Evolutionary conservation across 1,140 invertebrate species (phyloP), one percentile per base, ranked within the genome.

Genomic region (Bombyx mandarina): DNA sequence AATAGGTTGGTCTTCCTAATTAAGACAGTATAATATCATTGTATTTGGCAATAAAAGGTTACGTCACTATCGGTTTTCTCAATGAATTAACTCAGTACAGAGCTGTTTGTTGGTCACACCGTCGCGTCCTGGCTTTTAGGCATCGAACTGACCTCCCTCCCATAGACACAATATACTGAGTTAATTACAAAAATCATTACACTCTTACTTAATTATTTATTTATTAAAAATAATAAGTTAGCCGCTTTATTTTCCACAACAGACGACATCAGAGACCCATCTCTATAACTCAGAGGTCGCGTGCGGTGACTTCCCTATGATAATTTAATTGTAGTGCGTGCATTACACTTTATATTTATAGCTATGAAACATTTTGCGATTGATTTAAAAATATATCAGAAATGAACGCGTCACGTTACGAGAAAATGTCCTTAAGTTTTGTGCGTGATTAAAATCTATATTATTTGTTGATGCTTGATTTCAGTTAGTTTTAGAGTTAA

Each of bases 321-420:
- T 80, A 80, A 77, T 80, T 80, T 80, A 80, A 80, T 80, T 80
- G 77, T 78, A 66, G 71, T 80, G 77, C 75, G 75, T 80, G 69
- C 67, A 58, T 58, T 65, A 60, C 57, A 51, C 62, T 60, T 67
- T 65, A 67, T 65, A 70, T 69, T 65, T 63, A 73, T 73, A 65
- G 62, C 55, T 53, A 22, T 45, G 44, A 8, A 7, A 43, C 10
- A 54, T 54, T 54, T 54, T 45, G 53, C 53, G 26, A 35, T 35
- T 35, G 26, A 35, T 35, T 35, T 35, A 35, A 35, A 35, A 35
- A 35, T 35, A 35, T 35, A 35, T 35, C 1, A 35, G 26, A 35
- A 35, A 35, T 35, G 26, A 35, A 35, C 26, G 26, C 26, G 26
- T 1, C 26, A 5, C 2, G 26, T 12, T 45, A 35, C 26, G 1